Evolutionary conservation across 1,140 invertebrate genomes (phyloP).

Genomic region (Drosophila nasuta): DNA sequence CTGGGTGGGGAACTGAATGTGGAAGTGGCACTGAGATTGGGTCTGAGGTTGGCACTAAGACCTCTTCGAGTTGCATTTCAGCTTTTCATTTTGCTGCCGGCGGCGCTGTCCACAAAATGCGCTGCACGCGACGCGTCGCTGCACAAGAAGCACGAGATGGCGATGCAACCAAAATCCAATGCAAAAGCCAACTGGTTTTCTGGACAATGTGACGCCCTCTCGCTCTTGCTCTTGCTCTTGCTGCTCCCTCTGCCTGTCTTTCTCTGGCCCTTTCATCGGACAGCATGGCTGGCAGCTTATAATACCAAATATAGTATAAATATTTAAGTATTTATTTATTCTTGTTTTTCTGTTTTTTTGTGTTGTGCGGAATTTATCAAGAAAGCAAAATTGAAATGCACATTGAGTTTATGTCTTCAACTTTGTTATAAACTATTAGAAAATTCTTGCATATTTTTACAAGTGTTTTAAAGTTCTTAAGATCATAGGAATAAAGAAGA

Average conservation of each 20-base stretch:
- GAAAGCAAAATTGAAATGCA: neutral
- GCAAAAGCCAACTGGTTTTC: conserved; percentile 69
- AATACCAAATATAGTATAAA: conserved; percentile 23
- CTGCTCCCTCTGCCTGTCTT: conserved; percentile 12
- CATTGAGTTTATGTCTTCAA: too few relatives aligned
- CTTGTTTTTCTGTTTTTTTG: neutral
- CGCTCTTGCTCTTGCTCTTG: conserved; percentile 6
- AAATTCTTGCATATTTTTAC: too few relatives aligned
- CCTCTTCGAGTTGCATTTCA: conserved; percentile 42
- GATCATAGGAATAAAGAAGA: too few relatives aligned
- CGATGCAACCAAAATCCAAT: conserved; percentile 35
- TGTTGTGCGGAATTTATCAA: neutral
- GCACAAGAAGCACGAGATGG: conserved; percentile 41
- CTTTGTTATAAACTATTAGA: too few relatives aligned
- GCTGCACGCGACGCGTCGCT: conserved; percentile 49
- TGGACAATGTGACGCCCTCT: conserved; percentile 21
- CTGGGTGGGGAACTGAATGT: neutral
- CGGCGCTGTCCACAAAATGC: conserved; percentile 53
- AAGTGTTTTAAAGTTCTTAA: too few relatives aligned
- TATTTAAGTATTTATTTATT: conserved; percentile 23
- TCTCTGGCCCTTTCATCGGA: neutral
- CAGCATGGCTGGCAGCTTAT: conserved; percentile 10
- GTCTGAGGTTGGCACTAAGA: conserved; percentile 24
- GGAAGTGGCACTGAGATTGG: conserved; percentile 14
- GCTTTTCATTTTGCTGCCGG: conserved; percentile 68